A percentile compares a stretch with the other conserved stretches of the same genome.
phyloP scores from a whole-genome alignment of 2,888 invertebrate species.

The Dicroscelio sp. region DNA sequence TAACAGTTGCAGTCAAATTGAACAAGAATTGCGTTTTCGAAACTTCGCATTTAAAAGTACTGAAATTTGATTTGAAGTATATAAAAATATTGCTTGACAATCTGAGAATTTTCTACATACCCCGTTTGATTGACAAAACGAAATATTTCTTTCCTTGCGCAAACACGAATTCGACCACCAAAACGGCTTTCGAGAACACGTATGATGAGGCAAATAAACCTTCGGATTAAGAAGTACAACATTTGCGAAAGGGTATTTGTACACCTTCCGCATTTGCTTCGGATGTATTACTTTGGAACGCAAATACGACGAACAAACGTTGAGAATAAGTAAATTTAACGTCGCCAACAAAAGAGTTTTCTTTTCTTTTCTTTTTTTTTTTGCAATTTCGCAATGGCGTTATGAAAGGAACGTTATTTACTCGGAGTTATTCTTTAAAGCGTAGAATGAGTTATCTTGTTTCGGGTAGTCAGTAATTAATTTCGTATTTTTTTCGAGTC shows the following conservation, averaged over 20 bases:
- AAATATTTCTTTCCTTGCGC: slow-evolving; percentile 50
- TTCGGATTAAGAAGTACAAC: slow-evolving; percentile 70
- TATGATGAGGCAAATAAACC: slow-evolving; percentile 61
- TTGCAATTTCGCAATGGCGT: neutral
- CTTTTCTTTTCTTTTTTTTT: too few relatives aligned
- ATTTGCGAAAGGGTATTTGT: slow-evolving; percentile 65
- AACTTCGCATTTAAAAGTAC: neutral
- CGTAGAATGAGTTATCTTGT: slow-evolving; percentile 33
- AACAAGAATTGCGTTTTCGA: too few relatives aligned
- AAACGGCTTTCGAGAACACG: slow-evolving; percentile 60
- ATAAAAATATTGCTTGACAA: neutral
- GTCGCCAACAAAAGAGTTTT: slow-evolving; percentile 21
- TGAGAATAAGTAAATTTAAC: slow-evolving; percentile 58
- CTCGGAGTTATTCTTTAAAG: neutral
- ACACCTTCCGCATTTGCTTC: slow-evolving; percentile 59
- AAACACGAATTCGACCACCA: slow-evolving; percentile 55
- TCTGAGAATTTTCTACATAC: neutral
- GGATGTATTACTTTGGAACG: slow-evolving; percentile 58
- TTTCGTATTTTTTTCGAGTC: too few relatives aligned
- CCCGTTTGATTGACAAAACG: slow-evolving; percentile 58
- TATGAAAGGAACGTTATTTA: neutral
- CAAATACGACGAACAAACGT: slow-evolving; percentile 53
- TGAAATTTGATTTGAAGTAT: slow-evolving; percentile 1
- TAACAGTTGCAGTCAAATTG: too few relatives aligned
- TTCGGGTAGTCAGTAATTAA: too few relatives aligned